These are phyloP conservation scores for Melikaiella ostensackeni DNA, from an alignment of 2,888 invertebrate genomes.

Conservation along the genomic window DNA sequence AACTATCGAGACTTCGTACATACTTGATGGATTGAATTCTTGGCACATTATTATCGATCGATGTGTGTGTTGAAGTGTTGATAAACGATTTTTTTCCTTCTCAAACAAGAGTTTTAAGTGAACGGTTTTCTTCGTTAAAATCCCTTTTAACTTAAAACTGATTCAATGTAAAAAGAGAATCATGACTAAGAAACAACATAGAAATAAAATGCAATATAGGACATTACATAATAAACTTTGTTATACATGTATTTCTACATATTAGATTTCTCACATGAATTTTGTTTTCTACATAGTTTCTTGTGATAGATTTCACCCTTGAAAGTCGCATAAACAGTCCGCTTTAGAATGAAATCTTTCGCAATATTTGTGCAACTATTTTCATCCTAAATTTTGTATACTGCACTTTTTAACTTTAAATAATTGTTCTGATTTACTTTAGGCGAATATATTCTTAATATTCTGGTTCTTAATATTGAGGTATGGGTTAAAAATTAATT, in stretches of 20 bases:
- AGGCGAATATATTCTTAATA: background rate
- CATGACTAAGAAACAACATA: background rate
- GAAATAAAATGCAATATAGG: constrained; percentile 10
- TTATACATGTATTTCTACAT: constrained; percentile 1
- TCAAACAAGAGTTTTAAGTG: background rate
- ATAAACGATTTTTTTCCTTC: background rate
- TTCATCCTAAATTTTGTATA: background rate
- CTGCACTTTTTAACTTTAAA: background rate
- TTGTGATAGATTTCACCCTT: constrained; percentile 27
- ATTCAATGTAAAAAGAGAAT: background rate
- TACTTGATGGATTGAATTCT: background rate
- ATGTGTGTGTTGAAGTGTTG: background rate
- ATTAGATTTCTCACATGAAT: constrained; percentile 9
- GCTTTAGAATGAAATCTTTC: background rate
- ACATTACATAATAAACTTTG: constrained; percentile 24
- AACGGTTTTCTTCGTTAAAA: background rate
- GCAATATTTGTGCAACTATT: background rate
- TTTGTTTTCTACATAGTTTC: constrained; percentile 26
- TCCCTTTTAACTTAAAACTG: background rate
- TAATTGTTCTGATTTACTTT: background rate
- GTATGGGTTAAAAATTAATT: background rate
- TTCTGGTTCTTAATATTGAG: background rate
- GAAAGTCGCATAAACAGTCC: background rate
- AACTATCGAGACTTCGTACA: background rate
- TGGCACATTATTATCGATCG: background rate